Evolutionary conservation across 2,797 vertebrate species (phyloP).

Genomic region (Muscicapa comitata): DNA sequence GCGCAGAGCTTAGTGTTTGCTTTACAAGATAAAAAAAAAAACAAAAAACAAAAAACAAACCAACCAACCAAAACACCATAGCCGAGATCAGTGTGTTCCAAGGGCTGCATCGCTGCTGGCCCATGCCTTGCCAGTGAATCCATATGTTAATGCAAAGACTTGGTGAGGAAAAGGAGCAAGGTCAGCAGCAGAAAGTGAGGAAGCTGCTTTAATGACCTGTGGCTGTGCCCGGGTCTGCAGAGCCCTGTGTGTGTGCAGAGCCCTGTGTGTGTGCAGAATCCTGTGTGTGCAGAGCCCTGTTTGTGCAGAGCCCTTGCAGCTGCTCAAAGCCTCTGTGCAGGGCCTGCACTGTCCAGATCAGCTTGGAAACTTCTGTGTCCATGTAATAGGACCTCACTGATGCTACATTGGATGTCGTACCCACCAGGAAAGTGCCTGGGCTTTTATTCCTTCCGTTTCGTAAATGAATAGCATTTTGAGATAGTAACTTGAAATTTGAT

Average conservation of each 20-base stretch:
- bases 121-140: rapidly evolving
- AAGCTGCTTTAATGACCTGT: rapidly evolving
- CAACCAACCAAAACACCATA: rapidly evolving
- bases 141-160: rapidly evolving
- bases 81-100: rapidly evolving
- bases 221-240: rapidly evolving
- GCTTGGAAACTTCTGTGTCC: rapidly evolving
- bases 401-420: rapidly evolving
- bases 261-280: too few species aligned
- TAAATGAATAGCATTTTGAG: background rate
- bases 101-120: too few species aligned
- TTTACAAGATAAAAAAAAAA: too few species aligned
- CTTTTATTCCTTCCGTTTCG: background rate
- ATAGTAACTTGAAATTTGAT: background rate
- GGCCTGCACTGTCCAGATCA: too few species aligned
- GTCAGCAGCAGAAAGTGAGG: rapidly evolving
- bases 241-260: background rate
- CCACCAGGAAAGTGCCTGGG: background rate
- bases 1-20: too few species aligned
- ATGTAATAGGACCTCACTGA: rapidly evolving
- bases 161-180: background rate
- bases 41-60: background rate
- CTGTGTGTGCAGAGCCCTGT: too few species aligned
- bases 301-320: too few species aligned
- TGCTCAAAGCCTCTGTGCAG: too few species aligned